Evolutionary conservation across 2,113 vertebrate species (phyloP).

Genomic region (Loxodonta africana): DNA sequence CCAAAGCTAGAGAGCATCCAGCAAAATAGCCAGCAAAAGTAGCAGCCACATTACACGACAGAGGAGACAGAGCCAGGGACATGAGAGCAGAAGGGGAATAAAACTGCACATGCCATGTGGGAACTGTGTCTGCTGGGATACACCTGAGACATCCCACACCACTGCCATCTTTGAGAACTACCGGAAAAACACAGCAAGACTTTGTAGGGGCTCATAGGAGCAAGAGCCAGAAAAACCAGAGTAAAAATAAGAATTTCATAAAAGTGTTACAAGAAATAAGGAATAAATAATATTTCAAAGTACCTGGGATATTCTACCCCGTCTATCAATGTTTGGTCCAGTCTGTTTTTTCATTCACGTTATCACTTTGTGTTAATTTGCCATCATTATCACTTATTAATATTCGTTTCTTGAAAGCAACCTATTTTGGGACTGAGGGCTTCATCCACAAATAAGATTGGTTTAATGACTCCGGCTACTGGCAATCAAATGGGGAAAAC

Average conservation of each 20-base stretch:
- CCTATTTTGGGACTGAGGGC: slow-evolving; percentile 12
- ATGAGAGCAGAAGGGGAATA: background rate
- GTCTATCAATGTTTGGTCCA: background rate
- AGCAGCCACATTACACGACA: background rate
- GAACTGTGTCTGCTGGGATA: background rate
- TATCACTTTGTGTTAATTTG: slow-evolving; percentile 48
- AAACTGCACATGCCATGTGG: fast-evolving
- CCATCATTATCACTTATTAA: slow-evolving; percentile 62
- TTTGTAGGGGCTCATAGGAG: background rate
- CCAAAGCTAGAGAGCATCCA: background rate
- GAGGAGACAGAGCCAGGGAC: background rate
- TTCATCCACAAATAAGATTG: slow-evolving; percentile 33
- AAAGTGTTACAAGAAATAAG: background rate
- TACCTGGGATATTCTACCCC: background rate
- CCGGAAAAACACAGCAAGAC: background rate
- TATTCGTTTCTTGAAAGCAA: slow-evolving; percentile 66
- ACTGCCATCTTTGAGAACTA: background rate
- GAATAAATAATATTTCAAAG: slow-evolving; percentile 6
- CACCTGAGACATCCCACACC: background rate
- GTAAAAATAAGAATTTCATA: background rate
- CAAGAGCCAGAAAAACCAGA: slow-evolving; percentile 17
- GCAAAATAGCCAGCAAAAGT: background rate
- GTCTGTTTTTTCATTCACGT: background rate
- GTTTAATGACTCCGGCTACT: background rate
- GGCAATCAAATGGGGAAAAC: background rate